Evolutionary conservation across 2,888 invertebrate genomes (phyloP).

Genomic region (Leptogaster cylindrica): DNA sequence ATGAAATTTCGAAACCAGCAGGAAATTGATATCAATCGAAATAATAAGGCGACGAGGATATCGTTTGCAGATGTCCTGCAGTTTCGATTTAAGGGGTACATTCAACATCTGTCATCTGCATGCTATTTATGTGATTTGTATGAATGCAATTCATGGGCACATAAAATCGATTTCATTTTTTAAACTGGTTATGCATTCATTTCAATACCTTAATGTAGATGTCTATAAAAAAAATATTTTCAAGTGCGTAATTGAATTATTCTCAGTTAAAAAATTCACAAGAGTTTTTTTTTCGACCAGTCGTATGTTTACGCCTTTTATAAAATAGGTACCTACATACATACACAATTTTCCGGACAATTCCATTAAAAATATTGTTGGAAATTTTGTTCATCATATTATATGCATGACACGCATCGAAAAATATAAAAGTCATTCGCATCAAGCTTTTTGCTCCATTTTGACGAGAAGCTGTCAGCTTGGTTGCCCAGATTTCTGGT

Average conservation of each 20-base stretch:
- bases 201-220: not conserved
- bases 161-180: no score
- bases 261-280: not conserved
- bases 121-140: no score
- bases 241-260: no score
- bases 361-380: no score
- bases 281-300: not conserved
- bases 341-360: not conserved
- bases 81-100: no score
- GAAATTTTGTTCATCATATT: no score
- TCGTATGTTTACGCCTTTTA: no score
- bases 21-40: constrained; percentile 37
- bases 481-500: not conserved
- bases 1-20: not conserved
- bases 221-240: no score
- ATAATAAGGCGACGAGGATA: constrained; percentile 30
- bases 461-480: constrained; percentile 21
- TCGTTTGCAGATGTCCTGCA: constrained; percentile 23
- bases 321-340: not conserved
- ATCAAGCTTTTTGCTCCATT: constrained; percentile 28
- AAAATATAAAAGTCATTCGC: constrained; percentile 32
- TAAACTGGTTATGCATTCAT: not conserved
- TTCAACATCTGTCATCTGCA: no score
- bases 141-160: no score
- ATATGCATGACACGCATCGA: constrained; percentile 23